These are phyloP conservation scores for Sphaerophoria rueppellii DNA, from an alignment of 2,888 invertebrate genomes.

Conservation along the genomic window DNA sequence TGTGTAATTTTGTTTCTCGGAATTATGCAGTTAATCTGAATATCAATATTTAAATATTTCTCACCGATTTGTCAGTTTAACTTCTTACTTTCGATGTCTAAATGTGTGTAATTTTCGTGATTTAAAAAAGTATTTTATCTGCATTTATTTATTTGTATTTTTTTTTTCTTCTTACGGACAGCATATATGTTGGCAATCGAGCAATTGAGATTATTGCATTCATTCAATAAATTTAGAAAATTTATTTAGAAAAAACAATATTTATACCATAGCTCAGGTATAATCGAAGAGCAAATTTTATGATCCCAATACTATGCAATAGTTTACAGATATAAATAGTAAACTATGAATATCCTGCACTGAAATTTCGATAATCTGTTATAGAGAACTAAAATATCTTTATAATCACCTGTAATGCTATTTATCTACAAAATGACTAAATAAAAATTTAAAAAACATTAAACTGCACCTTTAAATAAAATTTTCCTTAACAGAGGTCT, in stretches of 20 bases:
- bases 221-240: constrained; percentile 56
- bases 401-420: constrained; percentile 67
- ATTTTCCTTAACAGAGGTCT: constrained; percentile 48
- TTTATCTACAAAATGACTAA: constrained; percentile 66
- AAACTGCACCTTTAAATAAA: constrained; percentile 65
- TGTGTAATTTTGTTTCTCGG: constrained; percentile 28
- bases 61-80: constrained; percentile 14
- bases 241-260: constrained; percentile 54
- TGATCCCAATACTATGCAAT: constrained; percentile 47
- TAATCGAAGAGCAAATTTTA: constrained; percentile 15
- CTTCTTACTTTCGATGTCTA: constrained; percentile 19
- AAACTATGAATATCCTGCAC: constrained; percentile 64
- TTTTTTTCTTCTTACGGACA: constrained; percentile 77
- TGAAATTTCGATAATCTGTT: constrained; percentile 73
- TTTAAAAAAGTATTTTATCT: constrained; percentile 25
- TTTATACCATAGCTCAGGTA: constrained; percentile 39
- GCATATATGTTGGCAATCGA: constrained; percentile 83
- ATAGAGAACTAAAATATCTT: constrained; percentile 49
- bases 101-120: constrained; percentile 57
- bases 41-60: background rate
- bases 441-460: constrained; percentile 28
- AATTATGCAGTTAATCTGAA: constrained; percentile 32
- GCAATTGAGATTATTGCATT: constrained; percentile 78
- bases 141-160: constrained; percentile 48
- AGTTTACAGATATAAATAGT: constrained; percentile 39